These are phyloP conservation scores for Tamandua tetradactyla DNA, from an alignment of 2,797 vertebrate genomes.

Conservation along the genomic window DNA sequence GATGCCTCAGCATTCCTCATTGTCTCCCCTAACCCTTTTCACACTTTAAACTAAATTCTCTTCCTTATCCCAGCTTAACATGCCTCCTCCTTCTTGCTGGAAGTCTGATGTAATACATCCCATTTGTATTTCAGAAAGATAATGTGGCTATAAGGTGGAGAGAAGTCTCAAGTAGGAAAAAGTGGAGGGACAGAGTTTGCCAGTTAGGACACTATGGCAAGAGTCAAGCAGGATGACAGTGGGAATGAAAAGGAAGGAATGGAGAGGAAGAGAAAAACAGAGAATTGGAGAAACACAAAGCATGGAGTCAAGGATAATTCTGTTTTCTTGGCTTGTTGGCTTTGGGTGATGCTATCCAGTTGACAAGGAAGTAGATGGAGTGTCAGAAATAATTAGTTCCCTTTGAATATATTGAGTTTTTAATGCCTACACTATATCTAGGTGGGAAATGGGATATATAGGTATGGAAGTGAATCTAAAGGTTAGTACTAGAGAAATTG, in stretches of 20 bases:
- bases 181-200: neutral
- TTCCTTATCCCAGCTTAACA: neutral
- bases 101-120: neutral
- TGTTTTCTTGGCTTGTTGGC: neutral
- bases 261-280: neutral
- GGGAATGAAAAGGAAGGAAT: neutral
- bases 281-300: neutral
- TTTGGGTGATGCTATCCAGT: neutral
- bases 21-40: neutral
- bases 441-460: neutral
- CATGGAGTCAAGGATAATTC: neutral
- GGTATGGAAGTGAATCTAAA: neutral
- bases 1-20: neutral
- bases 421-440: neutral
- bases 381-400: neutral
- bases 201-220: neutral
- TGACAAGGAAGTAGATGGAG: neutral
- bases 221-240: neutral
- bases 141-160: neutral
- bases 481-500: neutral
- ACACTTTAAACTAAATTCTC: neutral
- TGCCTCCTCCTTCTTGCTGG: neutral
- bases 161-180: neutral
- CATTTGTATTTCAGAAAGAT: neutral
- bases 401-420: neutral